A percentile compares a stretch with the other conserved stretches of the same genome.
These are phyloP conservation scores for Daktulosphaira vitifoliae DNA, from an alignment of 1,140 invertebrate genomes.

Conservation along the genomic window DNA sequence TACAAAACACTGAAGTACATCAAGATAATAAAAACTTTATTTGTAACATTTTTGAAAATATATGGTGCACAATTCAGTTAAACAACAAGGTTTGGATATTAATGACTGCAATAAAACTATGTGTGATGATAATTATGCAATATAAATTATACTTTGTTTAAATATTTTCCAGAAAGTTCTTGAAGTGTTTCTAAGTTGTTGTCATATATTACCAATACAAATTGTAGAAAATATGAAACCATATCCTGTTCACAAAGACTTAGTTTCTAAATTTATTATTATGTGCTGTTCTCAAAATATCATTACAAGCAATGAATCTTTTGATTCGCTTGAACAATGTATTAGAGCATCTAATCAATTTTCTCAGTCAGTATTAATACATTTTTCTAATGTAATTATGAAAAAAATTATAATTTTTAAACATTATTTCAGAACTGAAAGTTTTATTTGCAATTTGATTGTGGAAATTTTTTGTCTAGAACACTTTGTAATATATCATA, in stretches of 20 bases:
- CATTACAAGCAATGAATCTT: not conserved
- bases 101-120: not conserved
- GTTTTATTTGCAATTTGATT: not conserved
- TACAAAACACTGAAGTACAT: constrained; percentile 12
- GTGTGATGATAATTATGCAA: not conserved
- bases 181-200: constrained; percentile 5
- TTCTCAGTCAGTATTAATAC: not conserved
- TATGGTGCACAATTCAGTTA: constrained; percentile 19
- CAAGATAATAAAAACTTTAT: constrained; percentile 7
- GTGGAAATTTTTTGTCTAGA: constrained; percentile 9
- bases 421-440: not conserved
- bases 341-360: constrained; percentile 19
- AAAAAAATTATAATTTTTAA: not conserved
- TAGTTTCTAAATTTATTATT: not conserved
- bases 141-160: not conserved
- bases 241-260: constrained; percentile 16
- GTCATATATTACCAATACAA: not conserved
- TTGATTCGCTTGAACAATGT: not conserved
- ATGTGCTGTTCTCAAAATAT: constrained; percentile 20
- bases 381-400: not conserved
- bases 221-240: constrained; percentile 6
- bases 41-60: constrained; percentile 12
- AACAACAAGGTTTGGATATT: not conserved
- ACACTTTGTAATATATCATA: not conserved
- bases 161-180: constrained; percentile 7